Evolutionary conservation across 1,140 invertebrate species (phyloP).

Genomic region (Papilio helenus): DNA sequence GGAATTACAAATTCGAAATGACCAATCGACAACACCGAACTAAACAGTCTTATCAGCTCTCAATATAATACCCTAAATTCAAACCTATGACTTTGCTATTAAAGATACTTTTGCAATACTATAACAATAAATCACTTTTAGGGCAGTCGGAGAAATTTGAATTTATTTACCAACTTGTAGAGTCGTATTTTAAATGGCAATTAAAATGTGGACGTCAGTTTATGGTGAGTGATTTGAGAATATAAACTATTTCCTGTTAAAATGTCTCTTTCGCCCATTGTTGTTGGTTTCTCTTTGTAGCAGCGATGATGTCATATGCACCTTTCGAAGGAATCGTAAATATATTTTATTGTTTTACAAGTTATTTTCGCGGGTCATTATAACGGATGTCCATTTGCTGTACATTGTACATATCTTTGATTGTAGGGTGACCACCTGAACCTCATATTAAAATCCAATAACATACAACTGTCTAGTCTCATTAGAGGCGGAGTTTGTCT

Average conservation of each 20-base stretch:
- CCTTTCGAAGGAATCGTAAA: conserved; percentile 65
- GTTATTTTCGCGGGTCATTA: conserved; percentile 30
- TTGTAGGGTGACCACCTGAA: not conserved
- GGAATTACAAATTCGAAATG: conserved; percentile 75
- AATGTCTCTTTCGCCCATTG: conserved; percentile 72
- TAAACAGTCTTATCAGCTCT: conserved; percentile 66
- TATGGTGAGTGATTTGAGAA: conserved; percentile 78
- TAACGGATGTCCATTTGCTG: conserved; percentile 24
- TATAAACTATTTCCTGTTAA: conserved; percentile 82
- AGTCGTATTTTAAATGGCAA: conserved; percentile 43
- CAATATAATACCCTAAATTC: conserved; percentile 71
- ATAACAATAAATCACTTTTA: conserved; percentile 29
- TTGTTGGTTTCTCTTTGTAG: conserved; percentile 66
- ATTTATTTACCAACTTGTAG: conserved; percentile 42
- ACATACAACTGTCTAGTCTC: not conserved
- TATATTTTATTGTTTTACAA: conserved; percentile 47
- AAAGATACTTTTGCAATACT: conserved; percentile 66
- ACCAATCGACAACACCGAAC: conserved; percentile 67
- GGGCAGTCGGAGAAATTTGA: conserved; percentile 40
- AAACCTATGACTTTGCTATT: conserved; percentile 69
- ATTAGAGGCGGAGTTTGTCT: too few relatives aligned
- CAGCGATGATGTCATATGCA: conserved; percentile 69
- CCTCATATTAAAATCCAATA: not conserved
- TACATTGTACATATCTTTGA: not conserved
- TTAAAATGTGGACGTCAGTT: conserved; percentile 51